phyloP scores from a whole-genome alignment of 2,888 invertebrate species.

The Netelia virgata region DNA sequence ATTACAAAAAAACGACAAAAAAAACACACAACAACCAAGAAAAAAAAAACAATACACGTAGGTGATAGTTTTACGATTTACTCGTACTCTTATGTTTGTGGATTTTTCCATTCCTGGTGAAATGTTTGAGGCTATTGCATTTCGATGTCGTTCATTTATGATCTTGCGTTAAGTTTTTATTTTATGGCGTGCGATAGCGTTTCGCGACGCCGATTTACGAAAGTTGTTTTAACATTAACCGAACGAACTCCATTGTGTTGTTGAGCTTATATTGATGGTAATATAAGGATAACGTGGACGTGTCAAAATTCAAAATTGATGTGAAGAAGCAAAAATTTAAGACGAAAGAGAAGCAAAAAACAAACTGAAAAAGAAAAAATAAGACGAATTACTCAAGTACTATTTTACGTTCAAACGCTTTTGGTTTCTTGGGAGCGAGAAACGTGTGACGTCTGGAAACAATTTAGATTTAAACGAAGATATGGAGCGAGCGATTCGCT shows the following conservation, averaged over 20 bases:
- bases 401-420: slow-evolving; percentile 79
- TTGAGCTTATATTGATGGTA: slow-evolving; percentile 81
- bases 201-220: slow-evolving; percentile 45
- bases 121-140: slow-evolving; percentile 84
- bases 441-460: slow-evolving; percentile 79
- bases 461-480: slow-evolving; percentile 73
- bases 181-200: slow-evolving; percentile 75
- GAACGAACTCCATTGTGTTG: slow-evolving; percentile 72
- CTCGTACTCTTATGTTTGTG: slow-evolving; percentile 83
- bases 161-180: slow-evolving; percentile 80
- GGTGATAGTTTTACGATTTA: slow-evolving; percentile 83
- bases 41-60: slow-evolving; percentile 72
- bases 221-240: slow-evolving; percentile 72
- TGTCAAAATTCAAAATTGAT: slow-evolving; percentile 85
- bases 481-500: slow-evolving; percentile 72
- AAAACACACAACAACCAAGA: not conserved
- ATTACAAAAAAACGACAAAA: slow-evolving; percentile 31
- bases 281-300: slow-evolving; percentile 82
- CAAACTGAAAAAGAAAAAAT: not conserved
- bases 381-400: slow-evolving; percentile 78
- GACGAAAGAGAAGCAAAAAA: slow-evolving; percentile 15
- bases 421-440: slow-evolving; percentile 80
- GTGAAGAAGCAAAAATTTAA: slow-evolving; percentile 71
- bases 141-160: slow-evolving; percentile 79
- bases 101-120: slow-evolving; percentile 83